A percentile compares a stretch with the other conserved stretches of the same genome.
Conservation (phyloP, 2,888 invertebrate species). For the Balanococcus diminutus region DNA sequence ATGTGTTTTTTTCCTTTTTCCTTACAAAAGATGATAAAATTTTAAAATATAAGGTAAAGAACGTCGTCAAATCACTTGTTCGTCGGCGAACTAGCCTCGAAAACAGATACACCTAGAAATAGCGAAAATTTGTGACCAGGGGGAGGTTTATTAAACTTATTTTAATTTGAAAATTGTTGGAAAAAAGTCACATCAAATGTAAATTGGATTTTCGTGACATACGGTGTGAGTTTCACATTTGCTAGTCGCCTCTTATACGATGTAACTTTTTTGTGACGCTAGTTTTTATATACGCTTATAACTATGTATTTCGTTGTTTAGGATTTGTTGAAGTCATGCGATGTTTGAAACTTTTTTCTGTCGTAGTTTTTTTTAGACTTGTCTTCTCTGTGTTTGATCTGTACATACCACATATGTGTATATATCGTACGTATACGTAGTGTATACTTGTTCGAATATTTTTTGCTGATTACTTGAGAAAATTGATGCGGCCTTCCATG, state of each 20-base stretch:
- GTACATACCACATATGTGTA: not conserved
- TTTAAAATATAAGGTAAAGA: conserved; percentile 30
- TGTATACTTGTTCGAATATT: not conserved
- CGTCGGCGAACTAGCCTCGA: not conserved
- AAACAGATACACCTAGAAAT: not conserved
- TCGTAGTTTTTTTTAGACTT: not conserved
- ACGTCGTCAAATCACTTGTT: conserved; percentile 25
- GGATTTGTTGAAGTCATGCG: not conserved
- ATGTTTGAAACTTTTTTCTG: not conserved
- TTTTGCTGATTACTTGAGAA: not conserved
- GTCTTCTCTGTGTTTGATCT: not conserved
- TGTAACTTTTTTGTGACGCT: not conserved
- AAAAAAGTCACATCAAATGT: not conserved
- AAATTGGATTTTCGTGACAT: conserved; percentile 3
- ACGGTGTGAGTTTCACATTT: not conserved
- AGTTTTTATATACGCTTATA: not conserved
- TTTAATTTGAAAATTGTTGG: conserved; percentile 27
- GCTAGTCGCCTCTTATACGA: not conserved
- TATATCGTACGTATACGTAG: not conserved
- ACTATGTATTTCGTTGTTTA: not conserved
- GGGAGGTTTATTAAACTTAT: conserved; percentile 7
- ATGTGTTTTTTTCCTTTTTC: conserved; percentile 17
- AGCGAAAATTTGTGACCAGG: not conserved
- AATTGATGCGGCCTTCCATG: too few species aligned
- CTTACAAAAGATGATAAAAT: conserved; percentile 9